Evolutionary conservation across 2,888 invertebrate species (phyloP).

Genomic region (Drosophila anomalata): DNA sequence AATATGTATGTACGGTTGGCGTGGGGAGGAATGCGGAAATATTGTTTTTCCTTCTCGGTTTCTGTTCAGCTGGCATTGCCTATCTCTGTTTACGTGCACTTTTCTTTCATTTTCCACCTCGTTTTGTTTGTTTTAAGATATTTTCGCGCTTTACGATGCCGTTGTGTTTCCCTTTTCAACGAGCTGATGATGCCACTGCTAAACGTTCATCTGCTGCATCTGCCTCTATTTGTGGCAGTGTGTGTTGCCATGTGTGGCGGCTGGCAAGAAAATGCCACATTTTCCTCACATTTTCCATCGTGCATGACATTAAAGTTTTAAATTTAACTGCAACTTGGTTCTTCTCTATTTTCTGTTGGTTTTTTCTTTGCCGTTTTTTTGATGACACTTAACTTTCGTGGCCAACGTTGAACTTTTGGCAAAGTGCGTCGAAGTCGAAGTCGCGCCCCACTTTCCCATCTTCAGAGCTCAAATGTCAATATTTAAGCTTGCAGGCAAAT

Average conservation of each 20-base stretch:
- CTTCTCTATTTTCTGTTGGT: conserved; percentile 4
- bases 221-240: background rate
- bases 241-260: conserved; percentile 41
- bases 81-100: conserved; percentile 58
- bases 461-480: conserved; percentile 24
- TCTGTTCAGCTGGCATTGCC: conserved; percentile 29
- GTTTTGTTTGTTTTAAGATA: conserved; percentile 33
- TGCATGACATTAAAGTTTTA: conserved; percentile 78
- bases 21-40: conserved; percentile 71
- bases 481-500: conserved; percentile 7
- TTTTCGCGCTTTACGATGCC: conserved; percentile 38
- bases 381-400: conserved; percentile 63
- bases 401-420: conserved; percentile 65
- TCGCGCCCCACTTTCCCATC: conserved; percentile 64
- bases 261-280: conserved; percentile 17
- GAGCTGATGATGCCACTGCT: conserved; percentile 60
- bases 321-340: conserved; percentile 64
- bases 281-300: conserved; percentile 53
- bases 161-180: conserved; percentile 33
- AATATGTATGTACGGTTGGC: conserved; percentile 47
- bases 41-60: conserved; percentile 52
- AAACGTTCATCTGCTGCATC: conserved; percentile 3
- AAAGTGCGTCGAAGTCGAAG: conserved; percentile 61
- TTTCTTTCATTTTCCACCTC: conserved; percentile 42
- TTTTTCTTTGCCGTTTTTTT: background rate